phyloP scores from a whole-genome alignment of 1,140 invertebrate species.

The Nomia melanderi region DNA sequence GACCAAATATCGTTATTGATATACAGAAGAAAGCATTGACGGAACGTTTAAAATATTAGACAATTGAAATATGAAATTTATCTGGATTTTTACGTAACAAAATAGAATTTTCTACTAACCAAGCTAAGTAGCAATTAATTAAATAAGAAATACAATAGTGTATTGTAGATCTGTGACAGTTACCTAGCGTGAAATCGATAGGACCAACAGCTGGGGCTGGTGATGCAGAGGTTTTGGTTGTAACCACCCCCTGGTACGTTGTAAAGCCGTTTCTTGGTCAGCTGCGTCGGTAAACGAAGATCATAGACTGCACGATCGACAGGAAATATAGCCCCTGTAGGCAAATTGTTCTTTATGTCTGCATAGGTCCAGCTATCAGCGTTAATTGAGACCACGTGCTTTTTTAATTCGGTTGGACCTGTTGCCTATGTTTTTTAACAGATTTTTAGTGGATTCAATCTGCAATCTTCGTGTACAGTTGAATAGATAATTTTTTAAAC shows the following conservation, averaged over 20 bases:
- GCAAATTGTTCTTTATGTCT: conserved; percentile 66
- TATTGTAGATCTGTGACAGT: neutral
- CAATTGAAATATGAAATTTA: no score
- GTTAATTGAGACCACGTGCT: conserved; percentile 82
- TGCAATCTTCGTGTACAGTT: neutral
- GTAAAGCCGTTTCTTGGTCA: conserved; percentile 80
- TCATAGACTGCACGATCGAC: conserved; percentile 87
- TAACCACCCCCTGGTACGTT: conserved; percentile 83
- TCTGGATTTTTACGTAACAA: no score
- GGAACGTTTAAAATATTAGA: no score
- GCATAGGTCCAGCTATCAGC: conserved; percentile 81
- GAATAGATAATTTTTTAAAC: no score
- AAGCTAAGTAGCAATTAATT: no score
- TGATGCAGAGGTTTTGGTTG: conserved; percentile 90
- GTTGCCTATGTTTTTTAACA: conserved; percentile 56
- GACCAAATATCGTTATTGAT: no score
- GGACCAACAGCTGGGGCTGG: conserved; percentile 64
- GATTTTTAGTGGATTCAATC: neutral
- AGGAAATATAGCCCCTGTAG: conserved; percentile 78
- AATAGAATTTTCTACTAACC: no score
- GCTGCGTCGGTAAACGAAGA: conserved; percentile 82
- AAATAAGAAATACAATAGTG: no score
- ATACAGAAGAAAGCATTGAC: no score
- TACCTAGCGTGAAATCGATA: conserved; percentile 73
- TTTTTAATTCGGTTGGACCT: conserved; percentile 76